Evolutionary conservation across 2,888 invertebrate species (phyloP).

Genomic region (Phorcus lineatus): DNA sequence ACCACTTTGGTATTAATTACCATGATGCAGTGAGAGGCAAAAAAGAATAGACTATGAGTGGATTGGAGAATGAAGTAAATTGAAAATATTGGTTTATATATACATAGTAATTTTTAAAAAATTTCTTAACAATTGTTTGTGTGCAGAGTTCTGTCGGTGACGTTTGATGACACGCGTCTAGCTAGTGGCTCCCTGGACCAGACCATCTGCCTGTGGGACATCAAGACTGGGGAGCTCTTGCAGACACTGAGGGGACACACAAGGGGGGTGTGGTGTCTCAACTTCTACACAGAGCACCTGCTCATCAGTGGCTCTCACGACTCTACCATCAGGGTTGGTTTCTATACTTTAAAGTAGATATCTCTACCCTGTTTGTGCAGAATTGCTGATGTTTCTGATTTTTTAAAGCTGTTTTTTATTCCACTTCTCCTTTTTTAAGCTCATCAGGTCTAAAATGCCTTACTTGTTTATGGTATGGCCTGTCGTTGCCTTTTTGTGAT

Average conservation of each 20-base stretch:
- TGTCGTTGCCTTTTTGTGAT: too few relatives aligned
- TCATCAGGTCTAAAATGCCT: too few relatives aligned
- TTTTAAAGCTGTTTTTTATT: too few relatives aligned
- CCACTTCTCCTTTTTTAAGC: too few relatives aligned
- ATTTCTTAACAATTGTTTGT: background rate
- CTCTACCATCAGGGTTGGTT: slow-evolving; percentile 65
- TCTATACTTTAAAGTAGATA: background rate
- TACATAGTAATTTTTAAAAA: background rate
- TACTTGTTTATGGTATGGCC: too few relatives aligned
- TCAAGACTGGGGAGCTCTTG: slow-evolving; percentile 57
- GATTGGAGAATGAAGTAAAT: too few relatives aligned
- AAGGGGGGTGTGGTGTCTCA: slow-evolving; percentile 71
- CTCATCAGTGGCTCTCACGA: slow-evolving; percentile 72
- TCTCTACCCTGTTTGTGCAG: too few relatives aligned
- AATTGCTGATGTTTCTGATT: too few relatives aligned
- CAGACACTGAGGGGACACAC: slow-evolving; percentile 68
- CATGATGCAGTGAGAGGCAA: too few relatives aligned
- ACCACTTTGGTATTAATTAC: too few relatives aligned
- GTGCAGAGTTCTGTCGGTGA: slow-evolving; percentile 65
- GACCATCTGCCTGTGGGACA: slow-evolving; percentile 69
- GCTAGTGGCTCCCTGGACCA: slow-evolving; percentile 72
- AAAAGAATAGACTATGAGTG: too few relatives aligned
- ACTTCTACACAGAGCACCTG: slow-evolving; percentile 69
- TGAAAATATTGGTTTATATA: too few relatives aligned
- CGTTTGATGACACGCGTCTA: slow-evolving; percentile 59